phyloP scores from a whole-genome alignment of 2,888 invertebrate species.

The Cheilosia impressa region DNA sequence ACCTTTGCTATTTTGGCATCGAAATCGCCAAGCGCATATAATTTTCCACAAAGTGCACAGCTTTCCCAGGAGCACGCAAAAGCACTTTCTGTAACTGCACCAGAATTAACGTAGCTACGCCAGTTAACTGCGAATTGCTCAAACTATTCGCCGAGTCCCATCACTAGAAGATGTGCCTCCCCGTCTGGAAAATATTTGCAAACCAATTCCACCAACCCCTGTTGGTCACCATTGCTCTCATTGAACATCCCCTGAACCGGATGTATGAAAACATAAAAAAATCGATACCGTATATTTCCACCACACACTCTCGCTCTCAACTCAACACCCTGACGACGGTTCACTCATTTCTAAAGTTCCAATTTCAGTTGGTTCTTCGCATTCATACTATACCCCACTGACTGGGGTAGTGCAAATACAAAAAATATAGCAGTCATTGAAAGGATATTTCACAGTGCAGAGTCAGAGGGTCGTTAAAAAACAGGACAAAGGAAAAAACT shows the following conservation, averaged over 20 bases:
- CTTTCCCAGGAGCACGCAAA: too few relatives aligned
- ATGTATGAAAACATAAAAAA: conserved; percentile 35
- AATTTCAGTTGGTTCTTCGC: conserved; percentile 62
- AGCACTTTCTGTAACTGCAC: too few relatives aligned
- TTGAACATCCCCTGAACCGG: conserved; percentile 7
- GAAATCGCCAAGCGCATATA: too few relatives aligned
- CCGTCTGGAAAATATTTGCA: neutral
- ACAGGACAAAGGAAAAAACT: conserved; percentile 53
- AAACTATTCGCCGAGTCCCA: neutral
- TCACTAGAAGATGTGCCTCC: neutral
- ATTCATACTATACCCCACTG: conserved; percentile 1
- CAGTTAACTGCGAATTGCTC: neutral
- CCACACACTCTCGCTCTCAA: conserved; percentile 45
- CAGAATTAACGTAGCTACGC: too few relatives aligned
- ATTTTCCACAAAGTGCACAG: too few relatives aligned
- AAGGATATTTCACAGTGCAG: conserved; percentile 54
- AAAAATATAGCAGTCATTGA: conserved; percentile 28
- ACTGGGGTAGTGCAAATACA: conserved; percentile 34
- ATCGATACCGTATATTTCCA: conserved; percentile 64
- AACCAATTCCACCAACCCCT: conserved; percentile 16
- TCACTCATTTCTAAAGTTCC: conserved; percentile 48
- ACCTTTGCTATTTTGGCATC: too few relatives aligned
- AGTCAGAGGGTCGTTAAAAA: conserved; percentile 25
- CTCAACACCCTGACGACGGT: conserved; percentile 20
- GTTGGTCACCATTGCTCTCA: conserved; percentile 32